These are phyloP conservation scores for Sebastes jordani DNA, from an alignment of 2,797 vertebrate species.

Conservation along the genomic window DNA sequence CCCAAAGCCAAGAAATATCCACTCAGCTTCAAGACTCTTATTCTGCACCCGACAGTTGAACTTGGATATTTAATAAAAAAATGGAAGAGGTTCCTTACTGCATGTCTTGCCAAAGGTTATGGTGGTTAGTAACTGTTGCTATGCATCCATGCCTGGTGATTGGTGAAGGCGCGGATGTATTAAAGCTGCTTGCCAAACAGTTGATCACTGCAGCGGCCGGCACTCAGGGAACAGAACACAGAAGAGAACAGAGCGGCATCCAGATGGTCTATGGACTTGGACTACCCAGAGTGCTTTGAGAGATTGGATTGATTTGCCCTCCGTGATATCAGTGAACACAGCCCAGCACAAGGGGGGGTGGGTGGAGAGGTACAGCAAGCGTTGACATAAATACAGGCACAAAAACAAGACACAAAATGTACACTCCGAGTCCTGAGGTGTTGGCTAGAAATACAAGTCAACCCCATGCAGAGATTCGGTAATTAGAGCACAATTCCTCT, in stretches of 20 bases:
- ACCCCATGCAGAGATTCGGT: constrained; percentile 53
- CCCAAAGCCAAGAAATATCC: neutral
- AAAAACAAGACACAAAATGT: constrained; percentile 51
- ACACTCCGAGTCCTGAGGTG: constrained; percentile 35
- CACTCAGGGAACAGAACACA: constrained; percentile 60
- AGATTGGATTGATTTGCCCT: constrained; percentile 78
- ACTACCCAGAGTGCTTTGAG: constrained; percentile 72
- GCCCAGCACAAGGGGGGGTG: constrained; percentile 22
- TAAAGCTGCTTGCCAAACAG: constrained; percentile 56
- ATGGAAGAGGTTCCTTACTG: constrained; percentile 4
- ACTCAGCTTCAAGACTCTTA: neutral
- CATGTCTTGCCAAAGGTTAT: constrained; percentile 37
- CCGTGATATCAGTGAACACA: constrained; percentile 62
- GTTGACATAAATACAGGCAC: constrained; percentile 52
- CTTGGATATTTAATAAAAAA: constrained; percentile 21
- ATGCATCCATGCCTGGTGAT: constrained; percentile 49
- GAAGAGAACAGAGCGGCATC: constrained; percentile 64
- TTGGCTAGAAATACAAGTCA: constrained; percentile 57
- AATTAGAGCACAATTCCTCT: constrained; percentile 70
- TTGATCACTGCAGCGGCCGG: constrained; percentile 63
- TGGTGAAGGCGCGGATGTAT: constrained; percentile 31
- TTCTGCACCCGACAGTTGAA: neutral
- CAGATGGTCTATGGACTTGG: constrained; percentile 74
- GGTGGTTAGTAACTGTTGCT: constrained; percentile 63
- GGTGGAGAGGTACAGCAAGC: constrained; percentile 3